Percentiles rank a stretch among this genome's conserved stretches.
These are phyloP conservation scores for Teleiodes luculella DNA, from an alignment of 2,888 invertebrate species.

Conservation along the genomic window DNA sequence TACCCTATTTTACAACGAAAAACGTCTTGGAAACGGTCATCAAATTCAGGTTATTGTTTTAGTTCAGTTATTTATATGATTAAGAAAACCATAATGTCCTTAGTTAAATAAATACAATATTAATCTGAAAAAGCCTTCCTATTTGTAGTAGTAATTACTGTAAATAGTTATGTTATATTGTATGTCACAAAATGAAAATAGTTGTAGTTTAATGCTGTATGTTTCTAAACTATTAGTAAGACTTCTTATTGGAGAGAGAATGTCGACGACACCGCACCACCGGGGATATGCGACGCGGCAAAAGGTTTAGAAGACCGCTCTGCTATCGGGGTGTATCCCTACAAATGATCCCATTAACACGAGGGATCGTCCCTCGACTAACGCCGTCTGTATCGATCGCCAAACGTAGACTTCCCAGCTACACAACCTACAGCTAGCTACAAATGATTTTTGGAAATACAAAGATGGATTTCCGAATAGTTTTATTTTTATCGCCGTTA, in stretches of 20 bases:
- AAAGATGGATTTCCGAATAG: neutral
- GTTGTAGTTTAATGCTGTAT: neutral
- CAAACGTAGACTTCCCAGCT: slow-evolving; percentile 4
- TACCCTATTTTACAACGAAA: too few relatives aligned
- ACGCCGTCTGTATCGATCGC: slow-evolving; percentile 51
- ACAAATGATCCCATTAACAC: slow-evolving; percentile 58
- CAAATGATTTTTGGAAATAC: neutral
- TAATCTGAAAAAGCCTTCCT: too few relatives aligned
- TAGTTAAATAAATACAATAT: too few relatives aligned
- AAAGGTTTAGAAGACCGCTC: slow-evolving; percentile 14
- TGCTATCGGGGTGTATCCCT: slow-evolving; percentile 27
- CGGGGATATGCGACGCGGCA: neutral
- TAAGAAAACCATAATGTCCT: too few relatives aligned
- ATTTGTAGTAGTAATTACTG: too few relatives aligned
- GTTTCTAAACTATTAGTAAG: slow-evolving; percentile 4
- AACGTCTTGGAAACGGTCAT: neutral
- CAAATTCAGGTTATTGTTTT: neutral
- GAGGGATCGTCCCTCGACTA: slow-evolving; percentile 47
- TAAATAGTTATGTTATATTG: too few relatives aligned
- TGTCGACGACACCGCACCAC: neutral
- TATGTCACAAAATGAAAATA: neutral
- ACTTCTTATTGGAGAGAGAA: slow-evolving; percentile 4
- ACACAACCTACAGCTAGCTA: neutral
- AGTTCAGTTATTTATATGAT: too few relatives aligned
- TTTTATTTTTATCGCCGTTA: slow-evolving; percentile 3